Evolutionary conservation across 2,888 invertebrate genomes (phyloP), one percentile per base, ranked within the genome.

Genomic region (Altica lythri): DNA sequence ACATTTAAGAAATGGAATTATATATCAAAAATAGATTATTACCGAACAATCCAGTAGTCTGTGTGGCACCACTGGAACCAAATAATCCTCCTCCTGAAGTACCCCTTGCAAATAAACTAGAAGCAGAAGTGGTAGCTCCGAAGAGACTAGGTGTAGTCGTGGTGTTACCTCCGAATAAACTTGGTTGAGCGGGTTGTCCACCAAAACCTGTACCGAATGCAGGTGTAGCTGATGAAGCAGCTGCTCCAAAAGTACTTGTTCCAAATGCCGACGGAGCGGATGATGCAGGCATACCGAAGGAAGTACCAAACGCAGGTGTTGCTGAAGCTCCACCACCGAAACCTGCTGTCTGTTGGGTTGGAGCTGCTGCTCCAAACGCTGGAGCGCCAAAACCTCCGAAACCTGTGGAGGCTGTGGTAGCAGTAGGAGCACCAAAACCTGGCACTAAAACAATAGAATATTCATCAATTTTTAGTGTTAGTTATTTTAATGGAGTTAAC

Each of bases 161-260:
- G 48, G 17, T 61, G 55, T 57, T 70, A 48, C 55, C 51, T 10
- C 83, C 82, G 72, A 84, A 84, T 18, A 84, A 72, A 12, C 81
- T 78, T 0, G 84, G 61, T 55, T 67, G 65, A 10, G 60, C 44
- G 6, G 53, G 48, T 35, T 58, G 62, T 1, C 55, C 49, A 12
- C 83, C 82, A 73, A 54, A 53, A 16, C 57, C 47, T 38, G 64
- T 53, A 2, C 68, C 68, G 40, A 68, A 68, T 1, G 64, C 60
- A 6, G 61, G 48, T 4, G 60, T 17, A 2, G 40, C 55, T 10
- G 54, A 57, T 1, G 74, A 71, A 10, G 73, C 68, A 1, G 75
- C 55, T 1, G 72, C 68, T n/a, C 72, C 68, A 13, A 73, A 68
- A 47, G 25, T 48, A n/a, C n/a, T 51, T n/a, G 60, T 40, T 8